A percentile compares a stretch with the other conserved stretches of the same genome.
Conservation (phyloP, 1,140 invertebrate species). For the Sitophilus oryzae region DNA sequence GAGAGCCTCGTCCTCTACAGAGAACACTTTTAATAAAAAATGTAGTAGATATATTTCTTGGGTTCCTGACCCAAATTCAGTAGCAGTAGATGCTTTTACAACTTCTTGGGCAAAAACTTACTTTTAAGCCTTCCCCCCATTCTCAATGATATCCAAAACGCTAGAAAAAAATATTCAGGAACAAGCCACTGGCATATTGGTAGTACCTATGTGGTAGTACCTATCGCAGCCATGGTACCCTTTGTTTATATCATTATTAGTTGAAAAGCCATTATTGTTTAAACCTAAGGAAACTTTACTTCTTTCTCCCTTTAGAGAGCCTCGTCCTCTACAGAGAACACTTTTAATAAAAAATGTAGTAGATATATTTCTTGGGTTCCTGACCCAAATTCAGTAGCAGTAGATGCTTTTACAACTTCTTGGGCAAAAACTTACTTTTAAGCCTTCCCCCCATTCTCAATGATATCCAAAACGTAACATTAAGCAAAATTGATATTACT, state of each 20-base stretch:
- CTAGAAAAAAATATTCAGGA: conserved; percentile 32
- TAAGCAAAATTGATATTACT: not conserved
- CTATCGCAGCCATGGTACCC: conserved; percentile 31
- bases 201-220: conserved; percentile 41
- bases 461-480: conserved; percentile 26
- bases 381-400: conserved; percentile 12
- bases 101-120: conserved; percentile 2
- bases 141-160: conserved; percentile 26
- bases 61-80: conserved; percentile 13
- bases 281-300: conserved; percentile 21
- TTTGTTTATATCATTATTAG: conserved; percentile 25
- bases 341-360: conserved; percentile 18
- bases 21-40: conserved; percentile 21
- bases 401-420: conserved; percentile 31
- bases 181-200: conserved; percentile 29
- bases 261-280: conserved; percentile 19
- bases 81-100: conserved; percentile 31
- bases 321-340: conserved; percentile 25
- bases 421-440: conserved; percentile 26
- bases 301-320: conserved; percentile 25
- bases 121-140: conserved; percentile 37
- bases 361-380: conserved; percentile 9
- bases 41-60: conserved; percentile 7
- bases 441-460: conserved; percentile 35
- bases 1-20: conserved; percentile 26